Conservation (phyloP, 30 jellyfish, hydroid and myxozoan genomes). For the Morbakka virulenta region DNA sequence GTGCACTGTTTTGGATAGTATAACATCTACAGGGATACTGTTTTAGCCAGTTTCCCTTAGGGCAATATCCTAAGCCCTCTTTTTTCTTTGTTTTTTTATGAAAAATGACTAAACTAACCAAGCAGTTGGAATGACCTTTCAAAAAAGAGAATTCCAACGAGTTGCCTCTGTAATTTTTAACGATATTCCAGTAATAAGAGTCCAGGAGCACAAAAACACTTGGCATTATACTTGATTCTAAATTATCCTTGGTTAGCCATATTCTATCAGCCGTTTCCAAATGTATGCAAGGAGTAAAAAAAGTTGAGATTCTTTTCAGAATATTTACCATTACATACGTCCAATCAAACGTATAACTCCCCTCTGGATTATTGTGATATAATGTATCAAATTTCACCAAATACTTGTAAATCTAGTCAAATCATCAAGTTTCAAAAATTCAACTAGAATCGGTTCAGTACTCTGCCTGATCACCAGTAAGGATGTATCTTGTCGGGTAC, state of each 20-base stretch:
- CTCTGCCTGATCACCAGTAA: background rate
- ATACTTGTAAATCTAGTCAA: background rate
- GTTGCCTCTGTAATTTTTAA: conserved; percentile 13
- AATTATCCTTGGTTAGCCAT: conserved; percentile 28
- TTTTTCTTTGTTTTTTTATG: too few relatives aligned
- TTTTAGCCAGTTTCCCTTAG: background rate
- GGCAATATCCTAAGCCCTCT: background rate
- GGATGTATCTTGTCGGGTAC: background rate
- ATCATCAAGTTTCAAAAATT: too few relatives aligned
- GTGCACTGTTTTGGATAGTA: background rate
- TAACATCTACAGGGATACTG: background rate
- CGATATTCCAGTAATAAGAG: conserved; percentile 25
- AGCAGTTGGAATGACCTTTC: conserved; percentile 54
- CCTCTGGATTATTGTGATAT: background rate
- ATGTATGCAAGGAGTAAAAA: conserved; percentile 33
- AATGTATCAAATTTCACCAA: background rate
- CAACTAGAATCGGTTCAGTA: background rate
- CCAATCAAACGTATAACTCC: conserved; percentile 22
- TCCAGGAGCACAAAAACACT: conserved; percentile 38
- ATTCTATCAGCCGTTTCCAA: conserved; percentile 26
- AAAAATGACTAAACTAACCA: conserved; percentile 52
- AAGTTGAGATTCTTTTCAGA: conserved; percentile 31
- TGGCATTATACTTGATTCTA: conserved; percentile 50
- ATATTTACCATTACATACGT: conserved; percentile 37
- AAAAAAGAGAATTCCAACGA: conserved; percentile 12